Base-by-base conservation (phyloP, 2,888 invertebrate species). In the Heliconius aoede region DNA sequence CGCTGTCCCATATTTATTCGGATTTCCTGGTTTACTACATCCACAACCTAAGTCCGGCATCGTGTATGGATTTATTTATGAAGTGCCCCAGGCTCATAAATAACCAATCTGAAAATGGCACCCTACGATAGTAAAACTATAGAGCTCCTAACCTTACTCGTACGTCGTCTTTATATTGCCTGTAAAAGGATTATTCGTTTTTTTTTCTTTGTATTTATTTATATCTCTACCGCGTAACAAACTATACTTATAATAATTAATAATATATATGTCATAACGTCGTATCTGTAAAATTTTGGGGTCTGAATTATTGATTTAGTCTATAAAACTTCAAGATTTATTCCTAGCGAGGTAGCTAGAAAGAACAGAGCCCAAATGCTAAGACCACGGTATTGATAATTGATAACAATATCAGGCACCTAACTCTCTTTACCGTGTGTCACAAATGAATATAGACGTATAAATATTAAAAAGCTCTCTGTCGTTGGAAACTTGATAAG, bases 61-160 rank as follows among this genome's bases (percentile, higher is more conserved):
- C 82, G 81, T 80, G 83, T 85, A 84, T 86, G 84, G 89, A 89
- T 91, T 91, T 91, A 91, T 91, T 91, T 91, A 91, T 91, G 88
- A 90, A 88, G 83, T 85, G 83, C 84, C 81, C 83, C 82, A 76
- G 40, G 36, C 86, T 88, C 88, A 90, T 91, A 92, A 90, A 92
- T 91, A 91, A 87, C 88, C 88, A 88, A 91, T 91, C 89, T 87
- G 80, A 83, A 88, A 86, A 91, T 91, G 89, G 90, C 85, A 81
- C 80, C 80, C 82, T 40, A 62, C 46, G 75, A 80, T 76, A 76
- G 74, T 77, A 76, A 80, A 79, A 80, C 80, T 79, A 79, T 77
- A 76, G 72, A 72, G 75, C 71, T 71, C 55, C 77, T 78, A 74
- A 78, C 79, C 77, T 76, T 74, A 18, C 60, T 60, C 60, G 60